Conservation (phyloP, 2,797 vertebrate genomes). For the Helostoma temminkii region DNA sequence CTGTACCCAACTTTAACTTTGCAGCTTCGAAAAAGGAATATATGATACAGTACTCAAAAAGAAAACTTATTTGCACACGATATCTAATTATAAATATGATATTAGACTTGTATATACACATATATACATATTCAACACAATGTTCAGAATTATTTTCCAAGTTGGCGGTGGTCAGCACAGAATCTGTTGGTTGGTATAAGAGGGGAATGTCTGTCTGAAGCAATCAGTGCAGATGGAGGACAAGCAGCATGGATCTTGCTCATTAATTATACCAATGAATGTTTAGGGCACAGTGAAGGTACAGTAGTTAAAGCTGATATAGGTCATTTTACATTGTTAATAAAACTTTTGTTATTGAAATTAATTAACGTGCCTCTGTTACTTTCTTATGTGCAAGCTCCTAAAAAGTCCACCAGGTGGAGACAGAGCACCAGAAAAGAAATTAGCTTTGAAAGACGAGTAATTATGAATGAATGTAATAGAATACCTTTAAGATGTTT, state of each 20-base stretch:
- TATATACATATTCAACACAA: constrained; percentile 80
- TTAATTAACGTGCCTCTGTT: constrained; percentile 4
- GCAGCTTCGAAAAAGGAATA: constrained; percentile 82
- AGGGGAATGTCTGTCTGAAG: constrained; percentile 55
- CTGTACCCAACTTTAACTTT: constrained; percentile 82
- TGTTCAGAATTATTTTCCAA: constrained; percentile 82
- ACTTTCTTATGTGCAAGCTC: constrained; percentile 24
- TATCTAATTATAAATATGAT: constrained; percentile 80
- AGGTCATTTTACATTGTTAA: constrained; percentile 89
- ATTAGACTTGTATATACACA: constrained; percentile 83
- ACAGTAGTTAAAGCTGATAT: constrained; percentile 84
- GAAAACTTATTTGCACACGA: constrained; percentile 82
- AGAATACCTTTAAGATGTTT: neutral
- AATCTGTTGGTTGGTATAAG: constrained; percentile 64
- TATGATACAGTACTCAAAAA: constrained; percentile 79
- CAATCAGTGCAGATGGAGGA: constrained; percentile 56
- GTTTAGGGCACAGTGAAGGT: constrained; percentile 89
- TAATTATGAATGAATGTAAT: neutral
- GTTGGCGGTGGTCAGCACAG: constrained; percentile 77
- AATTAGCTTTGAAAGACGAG: neutral
- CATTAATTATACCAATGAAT: constrained; percentile 86
- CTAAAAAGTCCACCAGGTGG: constrained; percentile 52
- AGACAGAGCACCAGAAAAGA: constrained; percentile 57
- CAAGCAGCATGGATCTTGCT: constrained; percentile 87
- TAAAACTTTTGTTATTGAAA: constrained; percentile 87